These are phyloP conservation scores for Cyanistes caeruleus DNA, from an alignment of 2,113 vertebrate genomes.

Conservation along the genomic window DNA sequence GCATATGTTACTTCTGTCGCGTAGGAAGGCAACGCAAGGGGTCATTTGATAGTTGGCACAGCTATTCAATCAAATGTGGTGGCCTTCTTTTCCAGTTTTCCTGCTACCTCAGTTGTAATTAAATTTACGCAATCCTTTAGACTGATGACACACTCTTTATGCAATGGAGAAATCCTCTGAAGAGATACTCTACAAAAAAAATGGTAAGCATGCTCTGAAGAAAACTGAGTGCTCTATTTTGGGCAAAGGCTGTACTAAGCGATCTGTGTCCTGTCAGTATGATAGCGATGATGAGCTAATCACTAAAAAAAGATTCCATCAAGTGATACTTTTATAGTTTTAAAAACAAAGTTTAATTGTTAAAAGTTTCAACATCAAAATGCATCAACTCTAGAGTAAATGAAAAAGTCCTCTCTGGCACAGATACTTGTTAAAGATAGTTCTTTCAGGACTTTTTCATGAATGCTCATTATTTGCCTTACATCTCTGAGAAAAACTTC, in stretches of 20 bases:
- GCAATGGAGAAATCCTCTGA: not conserved
- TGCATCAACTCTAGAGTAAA: not conserved
- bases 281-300: not conserved
- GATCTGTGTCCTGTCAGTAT: not conserved
- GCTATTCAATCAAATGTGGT: not conserved
- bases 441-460: not conserved
- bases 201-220: not conserved
- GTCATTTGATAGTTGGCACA: not conserved
- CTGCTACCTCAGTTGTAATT: not conserved
- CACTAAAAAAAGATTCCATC: not conserved
- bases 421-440: not conserved
- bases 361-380: conserved; percentile 37
- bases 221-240: not conserved
- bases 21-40: not conserved
- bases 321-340: not conserved
- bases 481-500: conserved; percentile 33
- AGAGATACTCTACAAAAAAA: not conserved
- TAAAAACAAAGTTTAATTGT: conserved; percentile 56
- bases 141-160: not conserved
- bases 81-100: not conserved
- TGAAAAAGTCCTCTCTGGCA: not conserved
- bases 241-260: not conserved
- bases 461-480: not conserved
- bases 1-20: not conserved
- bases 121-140: not conserved